Base-by-base conservation (phyloP, 2,113 vertebrate species). In the Phycodurus eques region DNA sequence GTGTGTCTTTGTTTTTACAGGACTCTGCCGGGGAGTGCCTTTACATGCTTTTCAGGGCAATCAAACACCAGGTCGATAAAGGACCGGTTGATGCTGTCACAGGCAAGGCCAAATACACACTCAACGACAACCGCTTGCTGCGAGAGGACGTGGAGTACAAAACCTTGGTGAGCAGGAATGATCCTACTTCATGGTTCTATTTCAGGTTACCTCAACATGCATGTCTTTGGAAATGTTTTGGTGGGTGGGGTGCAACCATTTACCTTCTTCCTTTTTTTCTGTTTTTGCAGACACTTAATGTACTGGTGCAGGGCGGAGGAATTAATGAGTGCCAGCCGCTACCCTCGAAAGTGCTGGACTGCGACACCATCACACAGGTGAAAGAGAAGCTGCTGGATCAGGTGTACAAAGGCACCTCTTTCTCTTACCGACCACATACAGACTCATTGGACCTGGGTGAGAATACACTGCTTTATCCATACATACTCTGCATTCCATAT, bases 21-120 rank as follows among this genome's bases (percentile, higher is more conserved):
- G 97, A 99, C 83, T 96, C 96, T 2, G 96, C 96, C 0, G 97
- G 97, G 11, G 97, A 98, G 80, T 94, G 95, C 15, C 94, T 99
- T 22, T 99, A 97, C 85, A 98, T 98, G 97, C 92, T 98, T 49
- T 98, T 99, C 82, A 93, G 96, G 73, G 97, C 97, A 65, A 99
- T 99, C 85, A 99, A 99, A 84, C 97, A 99, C 86, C 97, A 99
- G 75, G 97, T 99, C 46, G 97, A 99, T 84, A 99, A 99, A 91
- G 97, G 97, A 0, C 97, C 97, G 0, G 97, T 99, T 39, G 97
- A 99, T 59, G 95, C 95, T n/a, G 96, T 99, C 74, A 96, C 96
- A 0, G 96, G 97, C 33, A 99, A 98, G 85, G 97, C 97, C 82
- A 99, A 99, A 74, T 97, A 99, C 64, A 98, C 97, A 8, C 93